Percentiles rank a stretch among this genome's conserved stretches.
Evolutionary conservation across 2,888 invertebrate species (phyloP).

Genomic region (Pseudoips prasinana): DNA sequence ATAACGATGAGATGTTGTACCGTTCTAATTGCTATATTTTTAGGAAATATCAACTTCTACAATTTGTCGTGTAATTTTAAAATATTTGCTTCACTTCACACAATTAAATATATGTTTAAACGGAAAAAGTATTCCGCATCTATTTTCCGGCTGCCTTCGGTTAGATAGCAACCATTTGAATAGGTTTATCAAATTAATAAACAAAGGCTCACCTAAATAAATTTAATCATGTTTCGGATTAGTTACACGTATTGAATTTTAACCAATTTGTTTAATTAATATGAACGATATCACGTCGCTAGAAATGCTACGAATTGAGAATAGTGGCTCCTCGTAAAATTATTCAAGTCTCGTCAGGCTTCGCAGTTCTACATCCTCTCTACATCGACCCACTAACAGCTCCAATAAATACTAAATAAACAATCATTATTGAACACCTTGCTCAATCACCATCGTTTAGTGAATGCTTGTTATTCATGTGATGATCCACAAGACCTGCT

Average conservation of each 20-base stretch:
- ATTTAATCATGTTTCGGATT: slow-evolving; percentile 36
- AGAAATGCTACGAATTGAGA: slow-evolving; percentile 37
- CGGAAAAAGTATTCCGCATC: too few species aligned
- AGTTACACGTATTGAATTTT: slow-evolving; percentile 55
- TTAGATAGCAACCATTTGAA: too few species aligned
- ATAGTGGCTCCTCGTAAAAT: slow-evolving; percentile 40
- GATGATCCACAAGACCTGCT: slow-evolving; percentile 34
- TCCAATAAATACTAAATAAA: slow-evolving; percentile 37
- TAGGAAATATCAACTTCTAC: too few species aligned
- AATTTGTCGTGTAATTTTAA: too few species aligned
- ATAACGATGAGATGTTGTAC: too few species aligned
- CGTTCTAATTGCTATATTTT: too few species aligned
- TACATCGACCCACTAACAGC: slow-evolving; percentile 25
- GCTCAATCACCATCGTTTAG: slow-evolving; percentile 54
- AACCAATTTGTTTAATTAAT: slow-evolving; percentile 52
- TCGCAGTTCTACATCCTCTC: slow-evolving; percentile 25
- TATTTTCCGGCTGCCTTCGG: too few species aligned
- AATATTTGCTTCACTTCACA: too few species aligned
- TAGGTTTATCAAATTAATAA: slow-evolving; percentile 9
- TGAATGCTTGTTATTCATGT: slow-evolving; percentile 51
- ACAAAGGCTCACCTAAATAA: slow-evolving; percentile 25
- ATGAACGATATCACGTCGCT: slow-evolving; percentile 50
- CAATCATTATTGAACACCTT: slow-evolving; percentile 23
- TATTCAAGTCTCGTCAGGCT: slow-evolving; percentile 58
- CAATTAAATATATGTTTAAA: too few species aligned